Evolutionary conservation across 2,797 vertebrate species (phyloP), one percentile per base, ranked within the genome.

Genomic region (Vespertilio murinus): DNA sequence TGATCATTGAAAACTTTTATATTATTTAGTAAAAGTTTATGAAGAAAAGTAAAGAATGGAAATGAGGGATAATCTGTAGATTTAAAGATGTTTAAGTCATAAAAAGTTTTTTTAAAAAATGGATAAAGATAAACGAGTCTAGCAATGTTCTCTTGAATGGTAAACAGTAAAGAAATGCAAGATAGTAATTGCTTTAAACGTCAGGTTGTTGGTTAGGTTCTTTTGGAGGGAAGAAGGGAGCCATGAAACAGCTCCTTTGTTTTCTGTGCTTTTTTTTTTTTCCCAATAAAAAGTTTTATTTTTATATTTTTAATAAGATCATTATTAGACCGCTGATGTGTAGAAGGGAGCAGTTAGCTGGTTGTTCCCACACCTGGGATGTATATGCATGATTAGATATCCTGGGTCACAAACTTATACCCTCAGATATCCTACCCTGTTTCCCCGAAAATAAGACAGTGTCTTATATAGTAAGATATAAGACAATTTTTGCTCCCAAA

Each of bases 31-130:
- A 67, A 28, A 77, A 65, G 38, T 74, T 65, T 87, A 78, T 78
- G 71, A 87, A 73, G 77, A 73, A 70, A 64, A 64, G 77, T 70
- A 56, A 69, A 85, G 25, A 84, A 45, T 69, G 33, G 47, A 65
- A 85, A 82, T 77, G 61, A 71, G 8, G 49, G 2, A 5, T 56
- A 47, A 73, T 30, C 9, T 85, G 1, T 67, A 67, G 23, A 80
- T 56, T 67, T 74, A 81, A 94, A 90, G 56, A 81, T 67, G 28
- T 82, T 92, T 65, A 88, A 89, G 45, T 81, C 3, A 40, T 45
- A 64, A 20, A 18, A 49, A 61, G 20, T 59, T 56, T 81, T 71
- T 17, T 59, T 11, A 28, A 88, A 59, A 49, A 47, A 38, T 47
- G 45, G 47, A 22, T 6, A 82, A 45, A 28, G 1, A 49, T 86